Percentiles rank a stretch among this genome's conserved stretches.
Conservation (phyloP, 2,113 vertebrate species). For the Tupaia chinensis region DNA sequence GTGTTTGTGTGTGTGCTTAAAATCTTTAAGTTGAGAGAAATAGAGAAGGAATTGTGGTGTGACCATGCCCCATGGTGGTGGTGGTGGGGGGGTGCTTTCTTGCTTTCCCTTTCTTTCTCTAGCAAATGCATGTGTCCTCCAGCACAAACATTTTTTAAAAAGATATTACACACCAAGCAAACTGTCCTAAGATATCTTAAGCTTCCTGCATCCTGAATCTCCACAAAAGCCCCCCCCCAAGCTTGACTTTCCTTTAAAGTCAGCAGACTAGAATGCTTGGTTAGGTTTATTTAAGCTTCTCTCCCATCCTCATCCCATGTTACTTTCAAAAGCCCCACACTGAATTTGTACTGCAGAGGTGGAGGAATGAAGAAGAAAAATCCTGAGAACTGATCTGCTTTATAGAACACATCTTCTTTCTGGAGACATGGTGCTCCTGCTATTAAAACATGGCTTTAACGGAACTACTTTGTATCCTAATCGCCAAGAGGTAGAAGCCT, state of each 20-base stretch:
- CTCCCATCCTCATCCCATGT: background rate
- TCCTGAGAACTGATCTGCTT: background rate
- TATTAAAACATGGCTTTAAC: slow-evolving; percentile 14
- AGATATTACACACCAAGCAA: background rate
- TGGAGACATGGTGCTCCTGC: background rate
- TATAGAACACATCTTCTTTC: background rate
- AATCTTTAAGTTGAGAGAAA: too few relatives aligned
- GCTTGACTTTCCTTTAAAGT: slow-evolving; percentile 65
- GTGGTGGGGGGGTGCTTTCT: too few relatives aligned
- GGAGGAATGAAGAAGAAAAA: background rate
- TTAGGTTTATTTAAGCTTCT: slow-evolving; percentile 45
- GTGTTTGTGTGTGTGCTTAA: too few relatives aligned
- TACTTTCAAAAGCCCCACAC: slow-evolving; percentile 35
- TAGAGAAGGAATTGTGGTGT: too few relatives aligned
- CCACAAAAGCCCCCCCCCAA: background rate
- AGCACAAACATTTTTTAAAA: too few relatives aligned
- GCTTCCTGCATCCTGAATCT: slow-evolving; percentile 15
- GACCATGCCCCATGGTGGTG: too few relatives aligned
- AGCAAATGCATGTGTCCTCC: too few relatives aligned
- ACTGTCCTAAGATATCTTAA: slow-evolving; percentile 26
- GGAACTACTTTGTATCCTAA: slow-evolving; percentile 35
- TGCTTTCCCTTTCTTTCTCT: too few relatives aligned
- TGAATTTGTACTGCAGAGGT: slow-evolving; percentile 20
- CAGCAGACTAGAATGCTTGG: slow-evolving; percentile 34
- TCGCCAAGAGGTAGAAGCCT: background rate